Conservation (phyloP, 2,113 vertebrate genomes). For the Beaufortia kweichowensis region DNA sequence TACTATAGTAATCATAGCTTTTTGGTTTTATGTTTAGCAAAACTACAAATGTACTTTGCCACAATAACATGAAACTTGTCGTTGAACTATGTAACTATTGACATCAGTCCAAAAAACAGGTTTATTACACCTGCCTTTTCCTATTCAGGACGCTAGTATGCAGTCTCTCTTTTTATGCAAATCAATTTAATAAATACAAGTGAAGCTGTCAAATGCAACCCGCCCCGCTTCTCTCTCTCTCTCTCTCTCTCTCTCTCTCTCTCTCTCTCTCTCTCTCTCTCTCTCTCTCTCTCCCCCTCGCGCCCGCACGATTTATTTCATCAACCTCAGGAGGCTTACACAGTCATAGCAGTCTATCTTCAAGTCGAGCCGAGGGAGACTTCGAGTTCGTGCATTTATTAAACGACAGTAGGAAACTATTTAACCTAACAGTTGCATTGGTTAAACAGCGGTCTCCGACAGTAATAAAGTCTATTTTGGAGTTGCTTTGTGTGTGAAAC, state of each 20-base stretch:
- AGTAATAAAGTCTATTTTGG: not conserved
- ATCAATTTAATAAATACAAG: not conserved
- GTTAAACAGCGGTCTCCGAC: not conserved
- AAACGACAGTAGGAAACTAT: not conserved
- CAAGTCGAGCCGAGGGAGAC: not conserved
- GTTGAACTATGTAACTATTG: no score
- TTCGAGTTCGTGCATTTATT: not conserved
- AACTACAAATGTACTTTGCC: no score
- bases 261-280: slow-evolving; percentile 2
- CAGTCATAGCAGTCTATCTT: not conserved
- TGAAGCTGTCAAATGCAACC: not conserved
- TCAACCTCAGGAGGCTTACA: not conserved
- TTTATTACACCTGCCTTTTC: no score
- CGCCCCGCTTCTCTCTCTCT: slow-evolving; percentile 28
- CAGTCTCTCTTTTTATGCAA: not conserved
- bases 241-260: slow-evolving; percentile 15
- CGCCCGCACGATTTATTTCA: not conserved
- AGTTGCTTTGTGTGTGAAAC: not conserved
- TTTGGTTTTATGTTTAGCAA: no score
- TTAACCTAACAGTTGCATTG: not conserved
- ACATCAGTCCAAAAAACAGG: no score
- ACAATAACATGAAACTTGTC: no score
- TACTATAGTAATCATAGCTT: no score
- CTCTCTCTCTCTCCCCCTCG: not conserved
- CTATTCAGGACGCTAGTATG: no score